A percentile compares a stretch with the other conserved stretches of the same genome.
phyloP scores from a whole-genome alignment of 2,113 vertebrate genomes.

The Otus sunia region DNA sequence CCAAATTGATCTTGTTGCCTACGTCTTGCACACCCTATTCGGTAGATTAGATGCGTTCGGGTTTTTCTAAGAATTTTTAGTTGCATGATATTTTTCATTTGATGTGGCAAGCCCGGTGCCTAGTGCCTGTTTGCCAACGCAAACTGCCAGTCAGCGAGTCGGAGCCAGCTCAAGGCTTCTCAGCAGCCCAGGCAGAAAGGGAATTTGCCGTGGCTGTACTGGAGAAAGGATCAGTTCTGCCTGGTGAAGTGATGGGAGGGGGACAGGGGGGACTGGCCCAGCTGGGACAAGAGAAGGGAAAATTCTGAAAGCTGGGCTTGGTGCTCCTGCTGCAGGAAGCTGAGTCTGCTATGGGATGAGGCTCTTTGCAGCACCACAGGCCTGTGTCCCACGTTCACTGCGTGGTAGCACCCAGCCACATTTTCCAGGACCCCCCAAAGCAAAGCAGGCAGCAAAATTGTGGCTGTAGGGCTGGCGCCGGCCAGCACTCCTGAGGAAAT shows the following conservation, averaged over 20 bases:
- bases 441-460: not conserved
- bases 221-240: not conserved
- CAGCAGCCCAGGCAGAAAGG: not conserved
- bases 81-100: not conserved
- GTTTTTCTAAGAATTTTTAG: not conserved
- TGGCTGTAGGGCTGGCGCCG: not conserved
- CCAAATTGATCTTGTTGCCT: not conserved
- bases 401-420: rapidly evolving
- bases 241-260: not conserved
- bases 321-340: not conserved
- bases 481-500: not conserved
- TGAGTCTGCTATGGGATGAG: not conserved
- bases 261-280: too few species aligned
- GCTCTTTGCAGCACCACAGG: not conserved
- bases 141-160: not conserved
- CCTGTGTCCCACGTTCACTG: rapidly evolving
- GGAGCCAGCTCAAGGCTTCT: not conserved
- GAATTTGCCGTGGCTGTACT: not conserved
- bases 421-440: not conserved
- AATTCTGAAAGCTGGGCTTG: not conserved
- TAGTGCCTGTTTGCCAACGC: not conserved
- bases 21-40: not conserved
- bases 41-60: not conserved
- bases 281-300: not conserved
- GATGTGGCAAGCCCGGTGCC: not conserved